These are phyloP conservation scores for Lathamus discolor DNA, from an alignment of 2,113 vertebrate genomes.

Conservation along the genomic window DNA sequence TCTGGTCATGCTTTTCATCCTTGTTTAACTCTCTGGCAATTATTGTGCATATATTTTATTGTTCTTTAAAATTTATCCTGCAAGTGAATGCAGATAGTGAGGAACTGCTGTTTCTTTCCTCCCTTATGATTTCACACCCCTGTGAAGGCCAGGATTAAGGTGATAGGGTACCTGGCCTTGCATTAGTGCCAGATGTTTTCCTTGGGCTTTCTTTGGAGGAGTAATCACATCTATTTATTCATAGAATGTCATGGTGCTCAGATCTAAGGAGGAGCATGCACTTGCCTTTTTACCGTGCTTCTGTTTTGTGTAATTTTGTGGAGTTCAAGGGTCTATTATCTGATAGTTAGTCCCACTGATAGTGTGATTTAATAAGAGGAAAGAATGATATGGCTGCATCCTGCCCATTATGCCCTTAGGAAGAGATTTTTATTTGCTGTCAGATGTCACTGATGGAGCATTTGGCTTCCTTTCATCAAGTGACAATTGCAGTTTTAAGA, in stretches of 20 bases:
- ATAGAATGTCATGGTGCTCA: constrained; percentile 6
- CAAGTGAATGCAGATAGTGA: neutral
- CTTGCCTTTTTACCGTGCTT: constrained; percentile 58
- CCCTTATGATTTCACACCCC: neutral
- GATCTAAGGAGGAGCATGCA: constrained; percentile 4
- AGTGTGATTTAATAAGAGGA: constrained; percentile 66
- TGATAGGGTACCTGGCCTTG: constrained; percentile 6
- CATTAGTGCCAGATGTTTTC: constrained; percentile 50
- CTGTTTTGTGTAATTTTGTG: constrained; percentile 63
- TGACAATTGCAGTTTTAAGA: constrained; percentile 66
- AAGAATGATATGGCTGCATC: constrained; percentile 59
- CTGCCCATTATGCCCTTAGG: constrained; percentile 71
- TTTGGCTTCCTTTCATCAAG: constrained; percentile 69
- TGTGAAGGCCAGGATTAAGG: neutral
- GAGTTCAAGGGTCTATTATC: constrained; percentile 46
- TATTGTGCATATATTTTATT: neutral
- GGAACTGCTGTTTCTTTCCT: neutral
- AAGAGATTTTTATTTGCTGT: constrained; percentile 71
- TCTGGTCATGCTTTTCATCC: neutral
- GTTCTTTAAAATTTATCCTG: neutral
- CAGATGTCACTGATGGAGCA: constrained; percentile 66
- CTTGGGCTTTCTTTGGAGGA: constrained; percentile 33
- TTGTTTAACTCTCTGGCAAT: neutral
- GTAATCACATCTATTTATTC: constrained; percentile 59
- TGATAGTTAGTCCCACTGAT: constrained; percentile 65